phyloP scores from a whole-genome alignment of 2,113 vertebrate genomes.

The Gila orcuttii region DNA sequence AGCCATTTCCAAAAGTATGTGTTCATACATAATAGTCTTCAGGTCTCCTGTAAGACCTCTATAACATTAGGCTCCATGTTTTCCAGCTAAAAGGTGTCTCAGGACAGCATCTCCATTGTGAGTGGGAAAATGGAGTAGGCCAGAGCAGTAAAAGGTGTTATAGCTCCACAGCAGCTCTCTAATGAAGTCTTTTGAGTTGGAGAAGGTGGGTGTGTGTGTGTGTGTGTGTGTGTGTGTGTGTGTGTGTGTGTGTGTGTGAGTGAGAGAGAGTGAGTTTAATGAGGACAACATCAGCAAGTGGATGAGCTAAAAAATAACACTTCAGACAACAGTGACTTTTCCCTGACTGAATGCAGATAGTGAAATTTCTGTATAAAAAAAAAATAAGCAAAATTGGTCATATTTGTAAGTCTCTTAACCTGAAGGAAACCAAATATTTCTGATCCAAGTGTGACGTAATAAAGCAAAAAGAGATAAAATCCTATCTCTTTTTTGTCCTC shows the following conservation, averaged over 20 bases:
- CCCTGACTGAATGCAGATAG: conserved; percentile 2
- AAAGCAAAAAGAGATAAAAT: conserved; percentile 5
- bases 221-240: conserved; percentile 7
- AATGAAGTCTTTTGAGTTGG: conserved; percentile 34
- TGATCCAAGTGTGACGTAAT: conserved; percentile 1
- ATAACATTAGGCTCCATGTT: conserved; percentile 20
- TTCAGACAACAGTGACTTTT: not conserved
- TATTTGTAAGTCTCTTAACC: conserved; percentile 8
- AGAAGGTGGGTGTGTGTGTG: conserved; percentile 20
- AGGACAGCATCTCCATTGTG: not conserved
- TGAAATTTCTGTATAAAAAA: not conserved
- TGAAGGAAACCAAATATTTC: not conserved
- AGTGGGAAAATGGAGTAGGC: not conserved
- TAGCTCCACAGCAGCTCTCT: not conserved
- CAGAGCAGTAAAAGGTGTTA: conserved; percentile 10
- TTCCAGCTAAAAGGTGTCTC: not conserved
- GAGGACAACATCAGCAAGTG: not conserved
- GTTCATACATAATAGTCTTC: conserved; percentile 16
- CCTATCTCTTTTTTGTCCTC: not conserved
- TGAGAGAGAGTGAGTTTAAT: conserved; percentile 9
- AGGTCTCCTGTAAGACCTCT: not conserved
- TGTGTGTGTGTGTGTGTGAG: conserved; percentile 6
- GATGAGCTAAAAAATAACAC: conserved; percentile 1
- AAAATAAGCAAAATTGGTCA: not conserved
- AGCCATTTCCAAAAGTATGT: not conserved